Conservation (phyloP, 2,113 vertebrate genomes). For the Rissa tridactyla region DNA sequence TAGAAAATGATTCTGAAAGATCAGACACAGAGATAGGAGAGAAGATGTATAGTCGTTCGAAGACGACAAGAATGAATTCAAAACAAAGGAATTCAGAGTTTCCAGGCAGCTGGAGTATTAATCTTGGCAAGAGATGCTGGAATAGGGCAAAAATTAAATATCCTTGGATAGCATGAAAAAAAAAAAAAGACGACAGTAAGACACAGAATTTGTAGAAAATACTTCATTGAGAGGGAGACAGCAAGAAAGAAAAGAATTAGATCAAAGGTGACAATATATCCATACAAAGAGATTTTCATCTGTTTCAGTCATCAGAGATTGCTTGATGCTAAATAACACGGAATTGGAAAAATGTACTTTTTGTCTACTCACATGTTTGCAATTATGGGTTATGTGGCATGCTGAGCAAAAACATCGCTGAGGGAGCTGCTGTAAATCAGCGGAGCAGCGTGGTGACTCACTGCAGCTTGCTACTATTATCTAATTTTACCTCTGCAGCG, state of each 20-base stretch:
- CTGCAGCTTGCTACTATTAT: not conserved
- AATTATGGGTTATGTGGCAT: not conserved
- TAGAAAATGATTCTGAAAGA: not conserved
- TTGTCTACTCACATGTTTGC: not conserved
- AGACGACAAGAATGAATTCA: not conserved
- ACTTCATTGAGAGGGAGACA: not conserved
- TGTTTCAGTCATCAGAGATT: not conserved
- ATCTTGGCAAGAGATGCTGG: conserved; percentile 4
- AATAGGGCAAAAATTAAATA: conserved; percentile 25
- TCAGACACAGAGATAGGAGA: conserved; percentile 6
- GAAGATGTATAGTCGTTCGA: not conserved
- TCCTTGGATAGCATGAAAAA: not conserved
- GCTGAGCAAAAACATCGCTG: not conserved
- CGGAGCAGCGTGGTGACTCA: not conserved
- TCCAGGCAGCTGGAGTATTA: conserved; percentile 61
- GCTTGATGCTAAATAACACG: not conserved
- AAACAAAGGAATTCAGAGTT: conserved; percentile 53
- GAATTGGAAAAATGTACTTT: not conserved
- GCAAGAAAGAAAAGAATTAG: not conserved
- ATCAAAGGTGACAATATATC: not conserved
- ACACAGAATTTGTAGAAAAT: not conserved
- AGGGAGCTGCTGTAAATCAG: not conserved
- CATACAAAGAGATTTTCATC: not conserved
- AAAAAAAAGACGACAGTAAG: not conserved
- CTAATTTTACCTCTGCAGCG: not conserved